These are phyloP conservation scores for Hycleus cichorii DNA, from an alignment of 1,140 invertebrate genomes.

Conservation along the genomic window DNA sequence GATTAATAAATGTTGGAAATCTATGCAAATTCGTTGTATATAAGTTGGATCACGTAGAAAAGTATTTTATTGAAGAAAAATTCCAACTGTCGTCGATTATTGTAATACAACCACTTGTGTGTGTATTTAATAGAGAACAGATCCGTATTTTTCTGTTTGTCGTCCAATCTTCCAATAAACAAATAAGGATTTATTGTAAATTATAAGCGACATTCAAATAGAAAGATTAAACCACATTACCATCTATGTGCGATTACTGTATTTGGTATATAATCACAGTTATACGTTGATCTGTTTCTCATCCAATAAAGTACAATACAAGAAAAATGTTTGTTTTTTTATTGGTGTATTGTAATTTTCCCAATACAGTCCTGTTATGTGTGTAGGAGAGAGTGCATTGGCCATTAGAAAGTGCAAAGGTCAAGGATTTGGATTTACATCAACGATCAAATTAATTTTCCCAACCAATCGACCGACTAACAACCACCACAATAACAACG, in stretches of 20 bases:
- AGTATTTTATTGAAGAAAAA: neutral
- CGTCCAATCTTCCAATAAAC: too few relatives aligned
- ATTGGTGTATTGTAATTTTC: neutral
- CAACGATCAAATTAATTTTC: constrained; percentile 24
- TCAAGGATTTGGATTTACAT: constrained; percentile 34
- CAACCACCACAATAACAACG: too few relatives aligned
- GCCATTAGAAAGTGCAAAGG: constrained; percentile 38
- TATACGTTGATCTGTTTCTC: too few relatives aligned
- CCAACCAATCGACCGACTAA: too few relatives aligned
- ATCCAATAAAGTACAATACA: neutral
- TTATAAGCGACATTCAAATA: too few relatives aligned
- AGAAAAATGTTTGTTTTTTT: neutral
- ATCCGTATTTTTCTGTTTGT: too few relatives aligned
- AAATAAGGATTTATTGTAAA: too few relatives aligned
- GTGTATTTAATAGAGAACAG: neutral
- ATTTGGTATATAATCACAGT: too few relatives aligned
- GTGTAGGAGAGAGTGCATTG: constrained; percentile 29
- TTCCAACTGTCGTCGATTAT: neutral
- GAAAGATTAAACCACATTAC: too few relatives aligned
- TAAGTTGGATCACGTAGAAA: neutral
- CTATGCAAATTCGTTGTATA: constrained; percentile 1
- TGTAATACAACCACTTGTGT: neutral
- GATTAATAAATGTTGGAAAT: constrained; percentile 3
- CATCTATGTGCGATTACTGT: too few relatives aligned
- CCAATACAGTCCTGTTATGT: constrained; percentile 1